Conservation (phyloP, 2,888 invertebrate species). For the Rapana venosa region DNA sequence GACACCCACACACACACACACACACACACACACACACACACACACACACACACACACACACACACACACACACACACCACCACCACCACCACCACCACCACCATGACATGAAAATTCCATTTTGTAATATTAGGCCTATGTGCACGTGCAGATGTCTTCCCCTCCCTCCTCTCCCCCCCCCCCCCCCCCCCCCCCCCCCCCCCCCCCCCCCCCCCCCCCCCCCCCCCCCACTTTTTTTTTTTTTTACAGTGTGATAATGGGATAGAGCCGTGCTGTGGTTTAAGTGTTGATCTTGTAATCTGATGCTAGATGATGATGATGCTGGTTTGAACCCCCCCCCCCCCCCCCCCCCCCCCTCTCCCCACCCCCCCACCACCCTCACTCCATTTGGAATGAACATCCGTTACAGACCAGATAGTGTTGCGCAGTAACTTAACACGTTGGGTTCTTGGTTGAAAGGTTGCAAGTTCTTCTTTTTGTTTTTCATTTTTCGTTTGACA, state of each 20-base stretch:
- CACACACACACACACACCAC: conserved; percentile 2
- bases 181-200: not conserved
- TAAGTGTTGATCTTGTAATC: no score
- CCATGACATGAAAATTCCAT: no score
- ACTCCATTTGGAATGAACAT: not conserved
- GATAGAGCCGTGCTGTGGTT: not conserved
- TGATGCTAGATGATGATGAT: no score
- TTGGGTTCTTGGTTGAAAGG: no score
- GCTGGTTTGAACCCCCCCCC: not conserved
- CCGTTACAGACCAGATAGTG: no score
- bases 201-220: not conserved
- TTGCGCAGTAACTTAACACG: no score
- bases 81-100: not conserved
- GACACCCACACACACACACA: conserved; percentile 35
- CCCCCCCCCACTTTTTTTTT: not conserved
- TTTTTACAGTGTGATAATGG: not conserved
- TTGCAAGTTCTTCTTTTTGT: no score
- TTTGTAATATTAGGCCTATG: no score
- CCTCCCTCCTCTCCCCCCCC: not conserved
- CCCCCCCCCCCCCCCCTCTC: not conserved
- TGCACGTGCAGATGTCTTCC: not conserved
- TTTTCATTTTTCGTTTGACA: no score
- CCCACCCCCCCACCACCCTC: not conserved
- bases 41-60: conserved; percentile 39
- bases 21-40: conserved; percentile 42